phyloP scores from a whole-genome alignment of 2,888 invertebrate species.

The Pristionchus mayeri region DNA sequence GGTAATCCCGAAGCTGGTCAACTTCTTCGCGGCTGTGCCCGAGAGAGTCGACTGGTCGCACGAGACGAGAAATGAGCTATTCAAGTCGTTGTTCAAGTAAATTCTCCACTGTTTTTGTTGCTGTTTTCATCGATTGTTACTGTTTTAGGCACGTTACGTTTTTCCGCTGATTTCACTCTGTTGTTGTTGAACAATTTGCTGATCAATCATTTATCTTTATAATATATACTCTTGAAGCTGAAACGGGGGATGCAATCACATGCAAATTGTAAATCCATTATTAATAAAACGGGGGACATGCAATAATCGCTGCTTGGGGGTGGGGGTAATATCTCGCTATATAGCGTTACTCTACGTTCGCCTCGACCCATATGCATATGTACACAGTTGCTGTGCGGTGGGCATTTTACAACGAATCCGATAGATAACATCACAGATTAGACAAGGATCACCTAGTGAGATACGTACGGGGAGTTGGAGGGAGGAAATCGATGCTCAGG shows the following conservation, averaged over 20 bases:
- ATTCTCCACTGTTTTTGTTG: not conserved
- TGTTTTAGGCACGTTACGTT: too few relatives aligned
- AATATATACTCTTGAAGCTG: not conserved
- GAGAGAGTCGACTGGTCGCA: slow-evolving; percentile 71
- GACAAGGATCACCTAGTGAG: slow-evolving; percentile 1
- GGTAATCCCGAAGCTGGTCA: slow-evolving; percentile 76
- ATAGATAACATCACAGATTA: not conserved
- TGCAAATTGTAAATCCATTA: too few relatives aligned
- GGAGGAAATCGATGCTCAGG: not conserved
- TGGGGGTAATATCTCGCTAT: not conserved
- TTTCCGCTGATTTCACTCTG: not conserved
- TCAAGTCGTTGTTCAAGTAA: slow-evolving; percentile 70
- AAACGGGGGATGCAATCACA: not conserved
- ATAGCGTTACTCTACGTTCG: too few relatives aligned
- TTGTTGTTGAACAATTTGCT: not conserved
- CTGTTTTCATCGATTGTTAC: not conserved
- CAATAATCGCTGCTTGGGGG: not conserved
- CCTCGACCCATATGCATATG: not conserved
- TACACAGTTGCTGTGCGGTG: slow-evolving; percentile 3
- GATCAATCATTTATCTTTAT: not conserved
- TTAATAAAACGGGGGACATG: too few relatives aligned
- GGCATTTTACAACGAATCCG: too few relatives aligned
- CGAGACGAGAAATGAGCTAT: slow-evolving; percentile 73
- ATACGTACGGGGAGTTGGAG: not conserved
- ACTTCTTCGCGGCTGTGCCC: slow-evolving; percentile 73